Base-by-base conservation (phyloP, 64 coral and sea anemone species). In the Actinia equina region DNA sequence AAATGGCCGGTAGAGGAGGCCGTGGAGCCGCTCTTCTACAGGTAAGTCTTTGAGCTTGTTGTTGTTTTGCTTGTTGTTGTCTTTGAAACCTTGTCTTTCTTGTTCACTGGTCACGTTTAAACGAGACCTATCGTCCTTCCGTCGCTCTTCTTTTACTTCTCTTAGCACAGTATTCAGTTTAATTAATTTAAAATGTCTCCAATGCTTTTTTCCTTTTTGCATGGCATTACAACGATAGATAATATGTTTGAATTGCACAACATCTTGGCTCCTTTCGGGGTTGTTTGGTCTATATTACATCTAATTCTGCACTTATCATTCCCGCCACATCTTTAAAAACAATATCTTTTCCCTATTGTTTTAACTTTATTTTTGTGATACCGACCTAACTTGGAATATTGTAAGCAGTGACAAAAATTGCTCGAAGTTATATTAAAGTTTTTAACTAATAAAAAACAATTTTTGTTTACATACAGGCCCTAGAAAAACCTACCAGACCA, bases 1-100 rank as follows among this genome's bases (percentile, higher is more conserved):
- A 65, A 65, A 98, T 98, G 95, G 92, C 95, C 15, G 95, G 95
- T 54, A 87, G 95, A 45, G 95, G 95, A 42, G 95, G 95, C 57
- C 92, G 95, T 61, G 95, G 95, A 54, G 92, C 95, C 2, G 92
- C 92, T 11, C 87, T 98, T 43, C 83, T 98, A 76, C 92, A 98
- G 95, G 95, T 98, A 94, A 63, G 74, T 65, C 60, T 51, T 10
- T 30, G 49, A 41, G 49, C 15, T 41, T 81, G 4, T 82, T n/a
- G 14, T 82, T 74, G 69, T 25, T 69, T 69, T 69, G 69, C n/a
- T 74, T 74, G 69, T 74, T 74, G 69, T 74, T 8, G 23, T 37
- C 10, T 71, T 37, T 37, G 1, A 37, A 37, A 37, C 30, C 30
- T 37, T 37, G 30, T 37, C 30, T 37, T 37, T 37, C 69, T 74